Base-by-base conservation (phyloP, 2,113 vertebrate genomes). In the Mesocricetus auratus region DNA sequence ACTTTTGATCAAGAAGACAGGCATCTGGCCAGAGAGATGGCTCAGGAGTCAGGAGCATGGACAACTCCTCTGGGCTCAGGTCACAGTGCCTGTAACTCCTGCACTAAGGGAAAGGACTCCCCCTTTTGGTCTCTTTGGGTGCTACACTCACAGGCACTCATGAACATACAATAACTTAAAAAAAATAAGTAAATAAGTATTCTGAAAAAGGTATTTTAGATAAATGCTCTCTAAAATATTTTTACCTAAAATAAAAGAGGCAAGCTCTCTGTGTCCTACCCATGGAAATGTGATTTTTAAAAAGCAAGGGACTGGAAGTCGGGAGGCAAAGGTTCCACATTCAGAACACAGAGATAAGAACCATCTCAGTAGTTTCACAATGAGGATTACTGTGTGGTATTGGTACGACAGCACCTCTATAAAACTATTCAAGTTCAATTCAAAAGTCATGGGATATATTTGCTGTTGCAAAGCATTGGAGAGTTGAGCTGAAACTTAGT, bases 261-360 rank as follows among this genome's bases (percentile, higher is more conserved):
- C 93, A 86, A 83, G 4, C 9, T 69, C 62, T 90, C 31, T 53
- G 31, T 29, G 33, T 39, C 81, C 68, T 5, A 0, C n/a, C 16
- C 53, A 75, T 5, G 29, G 19, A 60, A 11, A 9, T 58, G 12
- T 47, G n/a, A 16, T 60, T 64, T 36, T 39, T 53, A 26, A 77
- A 77, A 4, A 47, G 90, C 24, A 89, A 89, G 53, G 11, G 17
- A 50, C 50, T 39, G 12, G 33, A 93, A 78, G 45, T 47, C 53
- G 29, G 4, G 16, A 88, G 45, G 78, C 3, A 53, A 74, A 29
- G 45, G 33, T 50, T 88, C 33, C 56, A 87, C 47, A 83, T 45
- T 39, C 50, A 95, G n/a, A 95, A 82, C 19, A 86, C 7, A 69
- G 56, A 95, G 93, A 93, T 19, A 69, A 86, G 56, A 4, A 77